Evolutionary conservation across 2,113 vertebrate species (phyloP).

Genomic region (Dendrocopos noguchii): DNA sequence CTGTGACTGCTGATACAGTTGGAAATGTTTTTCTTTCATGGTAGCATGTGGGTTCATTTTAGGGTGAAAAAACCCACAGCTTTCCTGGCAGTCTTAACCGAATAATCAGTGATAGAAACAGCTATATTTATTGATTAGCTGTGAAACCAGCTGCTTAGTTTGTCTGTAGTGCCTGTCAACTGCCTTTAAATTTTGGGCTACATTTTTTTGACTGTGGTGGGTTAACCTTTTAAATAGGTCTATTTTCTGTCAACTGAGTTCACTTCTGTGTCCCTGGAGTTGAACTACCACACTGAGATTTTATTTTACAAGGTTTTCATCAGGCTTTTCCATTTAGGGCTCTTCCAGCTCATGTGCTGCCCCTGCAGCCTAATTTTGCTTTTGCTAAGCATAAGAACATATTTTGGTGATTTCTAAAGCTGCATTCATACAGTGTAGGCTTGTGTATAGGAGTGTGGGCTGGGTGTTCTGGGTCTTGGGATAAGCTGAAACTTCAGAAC

Average conservation of each 20-base stretch:
- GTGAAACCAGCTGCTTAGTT: neutral
- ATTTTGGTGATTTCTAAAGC: neutral
- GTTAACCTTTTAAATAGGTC: neutral
- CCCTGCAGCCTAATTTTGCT: neutral
- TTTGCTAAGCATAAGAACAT: neutral
- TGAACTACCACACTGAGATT: neutral
- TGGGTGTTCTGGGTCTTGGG: neutral
- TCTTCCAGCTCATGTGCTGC: neutral
- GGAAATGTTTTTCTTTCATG: neutral
- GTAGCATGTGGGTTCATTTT: neutral
- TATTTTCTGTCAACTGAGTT: neutral
- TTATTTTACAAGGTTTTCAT: neutral
- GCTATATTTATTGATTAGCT: neutral
- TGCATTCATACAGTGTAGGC: neutral
- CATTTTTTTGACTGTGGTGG: neutral
- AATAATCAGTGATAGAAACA: neutral
- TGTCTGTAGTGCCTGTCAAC: neutral
- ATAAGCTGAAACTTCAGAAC: neutral
- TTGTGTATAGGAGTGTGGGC: accelerated
- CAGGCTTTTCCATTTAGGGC: neutral
- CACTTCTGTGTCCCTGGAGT: neutral
- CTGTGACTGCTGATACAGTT: neutral
- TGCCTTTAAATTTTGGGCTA: neutral
- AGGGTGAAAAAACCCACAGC: neutral
- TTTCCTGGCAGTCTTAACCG: neutral